A percentile compares a stretch with the other conserved stretches of the same genome.
These are phyloP conservation scores for Macroramphosus scolopax DNA, from an alignment of 2,797 vertebrate species.

Conservation along the genomic window DNA sequence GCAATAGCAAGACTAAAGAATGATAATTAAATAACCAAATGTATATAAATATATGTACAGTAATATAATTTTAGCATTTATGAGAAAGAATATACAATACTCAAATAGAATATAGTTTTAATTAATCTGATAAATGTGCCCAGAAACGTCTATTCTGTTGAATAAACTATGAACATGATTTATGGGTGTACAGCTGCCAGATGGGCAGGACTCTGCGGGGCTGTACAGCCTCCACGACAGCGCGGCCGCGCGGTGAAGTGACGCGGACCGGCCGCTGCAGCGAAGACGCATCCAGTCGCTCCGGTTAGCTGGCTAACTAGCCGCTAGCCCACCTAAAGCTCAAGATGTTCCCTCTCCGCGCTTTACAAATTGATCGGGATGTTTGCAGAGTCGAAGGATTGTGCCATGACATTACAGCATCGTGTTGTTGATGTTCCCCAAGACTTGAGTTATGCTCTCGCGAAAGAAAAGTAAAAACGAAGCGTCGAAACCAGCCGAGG, in stretches of 20 bases:
- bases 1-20: too few species aligned
- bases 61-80: too few species aligned
- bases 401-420: constrained; percentile 48
- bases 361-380: constrained; percentile 26
- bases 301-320: constrained; percentile 47
- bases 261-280: constrained; percentile 22
- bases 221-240: too few species aligned
- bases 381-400: constrained; percentile 30
- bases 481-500: constrained; percentile 94
- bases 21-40: too few species aligned
- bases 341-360: constrained; percentile 58
- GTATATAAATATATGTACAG: too few species aligned
- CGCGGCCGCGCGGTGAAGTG: too few species aligned
- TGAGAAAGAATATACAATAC: too few species aligned
- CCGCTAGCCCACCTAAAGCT: constrained; percentile 36
- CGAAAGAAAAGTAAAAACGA: constrained; percentile 97
- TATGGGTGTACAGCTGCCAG: background rate
- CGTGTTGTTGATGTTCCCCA: constrained; percentile 53
- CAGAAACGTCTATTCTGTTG: too few species aligned
- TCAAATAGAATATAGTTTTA: too few species aligned
- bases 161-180: too few species aligned
- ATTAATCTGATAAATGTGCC: too few species aligned
- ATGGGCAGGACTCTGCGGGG: background rate
- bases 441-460: constrained; percentile 84
- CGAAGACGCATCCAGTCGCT: constrained; percentile 24